Evolutionary conservation across 1,140 invertebrate species (phyloP).

Genomic region (Halesus radiatus): DNA sequence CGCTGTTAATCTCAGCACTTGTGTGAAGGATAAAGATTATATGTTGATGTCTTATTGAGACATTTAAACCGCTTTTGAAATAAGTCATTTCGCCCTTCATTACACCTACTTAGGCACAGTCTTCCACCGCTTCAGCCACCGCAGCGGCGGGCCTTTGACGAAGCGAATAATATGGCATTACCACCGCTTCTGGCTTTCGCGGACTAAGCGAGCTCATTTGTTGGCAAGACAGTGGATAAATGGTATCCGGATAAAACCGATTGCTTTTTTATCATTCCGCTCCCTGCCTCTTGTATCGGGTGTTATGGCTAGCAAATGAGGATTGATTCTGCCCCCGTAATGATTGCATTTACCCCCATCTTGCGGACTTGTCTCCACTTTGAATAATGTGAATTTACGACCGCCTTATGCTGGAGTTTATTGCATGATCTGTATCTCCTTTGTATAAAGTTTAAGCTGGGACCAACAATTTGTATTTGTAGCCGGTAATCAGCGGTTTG

Average conservation of each 20-base stretch:
- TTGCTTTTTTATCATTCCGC: constrained; percentile 35
- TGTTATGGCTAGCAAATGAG: constrained; percentile 38
- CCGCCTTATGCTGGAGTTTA: constrained; percentile 9
- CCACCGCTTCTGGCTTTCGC: constrained; percentile 34
- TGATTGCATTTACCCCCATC: constrained; percentile 33
- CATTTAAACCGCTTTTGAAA: constrained; percentile 43
- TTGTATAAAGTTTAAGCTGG: neutral
- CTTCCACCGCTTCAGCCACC: neutral
- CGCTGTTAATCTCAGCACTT: constrained; percentile 11
- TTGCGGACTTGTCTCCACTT: constrained; percentile 16
- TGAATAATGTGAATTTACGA: constrained; percentile 37
- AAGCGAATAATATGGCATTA: constrained; percentile 12
- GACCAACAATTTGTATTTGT: constrained; percentile 3
- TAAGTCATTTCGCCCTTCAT: constrained; percentile 46
- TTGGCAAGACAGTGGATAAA: constrained; percentile 40
- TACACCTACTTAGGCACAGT: neutral
- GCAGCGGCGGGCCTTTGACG: constrained; percentile 32
- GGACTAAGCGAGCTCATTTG: constrained; percentile 41
- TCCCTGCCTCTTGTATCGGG: neutral
- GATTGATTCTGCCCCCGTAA: constrained; percentile 29
- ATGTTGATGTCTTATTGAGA: constrained; percentile 48
- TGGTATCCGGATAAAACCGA: constrained; percentile 24
- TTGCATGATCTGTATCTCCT: constrained; percentile 32
- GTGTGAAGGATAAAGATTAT: constrained; percentile 27
- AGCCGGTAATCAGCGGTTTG: constrained; percentile 30